Evolutionary conservation across 2,113 vertebrate species (phyloP).

Genomic region (Thymallus thymallus): DNA sequence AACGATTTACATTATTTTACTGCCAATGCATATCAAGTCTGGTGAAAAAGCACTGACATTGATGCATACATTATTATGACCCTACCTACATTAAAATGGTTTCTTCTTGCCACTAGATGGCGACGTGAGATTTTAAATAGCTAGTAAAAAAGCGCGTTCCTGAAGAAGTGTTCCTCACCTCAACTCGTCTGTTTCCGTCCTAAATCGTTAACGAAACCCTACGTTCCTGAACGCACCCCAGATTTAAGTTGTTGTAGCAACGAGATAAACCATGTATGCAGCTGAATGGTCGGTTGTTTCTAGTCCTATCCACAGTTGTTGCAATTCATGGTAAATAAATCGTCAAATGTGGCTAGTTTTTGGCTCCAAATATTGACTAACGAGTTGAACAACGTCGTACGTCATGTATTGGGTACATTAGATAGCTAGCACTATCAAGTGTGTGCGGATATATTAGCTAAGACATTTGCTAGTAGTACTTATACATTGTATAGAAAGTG

Average conservation of each 20-base stretch:
- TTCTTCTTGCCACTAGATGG: slow-evolving; percentile 30
- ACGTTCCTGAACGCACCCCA: slow-evolving; percentile 11
- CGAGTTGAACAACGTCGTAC: background rate
- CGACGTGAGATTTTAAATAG: background rate
- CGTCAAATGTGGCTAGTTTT: background rate
- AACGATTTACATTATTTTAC: too few relatives aligned
- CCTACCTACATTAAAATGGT: too few relatives aligned
- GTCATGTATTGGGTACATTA: too few relatives aligned
- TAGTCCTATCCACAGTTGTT: too few relatives aligned
- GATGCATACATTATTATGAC: too few relatives aligned
- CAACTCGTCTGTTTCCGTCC: background rate
- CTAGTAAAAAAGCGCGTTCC: background rate
- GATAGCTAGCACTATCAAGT: background rate
- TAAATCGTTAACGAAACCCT: background rate
- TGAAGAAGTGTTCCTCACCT: background rate
- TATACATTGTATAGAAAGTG: too few relatives aligned
- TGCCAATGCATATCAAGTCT: too few relatives aligned
- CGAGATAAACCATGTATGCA: background rate
- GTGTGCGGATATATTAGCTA: background rate
- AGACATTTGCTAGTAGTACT: background rate
- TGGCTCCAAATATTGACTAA: background rate
- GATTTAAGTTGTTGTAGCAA: slow-evolving; percentile 64
- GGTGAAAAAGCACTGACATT: too few relatives aligned
- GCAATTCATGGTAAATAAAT: background rate
- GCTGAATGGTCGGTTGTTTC: background rate